Percentiles rank a stretch among this genome's conserved stretches.
Evolutionary conservation across 1,140 invertebrate genomes (phyloP).

Genomic region (Drosophila kepulauana): DNA sequence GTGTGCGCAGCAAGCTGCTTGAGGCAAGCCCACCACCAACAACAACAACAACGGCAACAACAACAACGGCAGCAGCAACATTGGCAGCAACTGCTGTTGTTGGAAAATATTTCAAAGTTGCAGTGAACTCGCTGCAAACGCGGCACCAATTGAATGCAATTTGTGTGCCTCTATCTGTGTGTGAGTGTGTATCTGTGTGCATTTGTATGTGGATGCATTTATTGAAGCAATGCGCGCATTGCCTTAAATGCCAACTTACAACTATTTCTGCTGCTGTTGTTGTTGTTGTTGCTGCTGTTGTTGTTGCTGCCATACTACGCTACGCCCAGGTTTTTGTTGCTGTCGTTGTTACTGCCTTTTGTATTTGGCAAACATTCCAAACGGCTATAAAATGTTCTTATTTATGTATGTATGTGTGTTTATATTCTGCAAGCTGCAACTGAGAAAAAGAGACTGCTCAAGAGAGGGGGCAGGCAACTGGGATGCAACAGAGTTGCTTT

Average conservation of each 20-base stretch:
- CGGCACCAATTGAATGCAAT: slow-evolving; percentile 83
- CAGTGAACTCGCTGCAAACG: slow-evolving; percentile 75
- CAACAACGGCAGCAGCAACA: slow-evolving; percentile 27
- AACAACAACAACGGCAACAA: slow-evolving; percentile 28
- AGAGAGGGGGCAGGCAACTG: not conserved
- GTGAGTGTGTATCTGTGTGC: slow-evolving; percentile 32
- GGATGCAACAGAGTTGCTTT: slow-evolving; percentile 63
- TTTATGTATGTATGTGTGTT: slow-evolving; percentile 53
- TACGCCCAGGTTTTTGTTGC: slow-evolving; percentile 67
- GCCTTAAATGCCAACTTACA: slow-evolving; percentile 76
- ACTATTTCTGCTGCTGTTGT: slow-evolving; percentile 46
- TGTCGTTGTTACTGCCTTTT: slow-evolving; percentile 39
- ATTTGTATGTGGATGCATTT: slow-evolving; percentile 68
- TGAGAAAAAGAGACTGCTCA: not conserved
- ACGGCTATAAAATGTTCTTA: slow-evolving; percentile 62
- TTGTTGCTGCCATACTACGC: slow-evolving; percentile 48
- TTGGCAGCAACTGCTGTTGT: slow-evolving; percentile 59
- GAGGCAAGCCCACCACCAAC: slow-evolving; percentile 66
- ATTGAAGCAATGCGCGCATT: slow-evolving; percentile 83
- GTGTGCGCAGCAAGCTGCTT: slow-evolving; percentile 46
- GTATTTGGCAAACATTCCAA: slow-evolving; percentile 81
- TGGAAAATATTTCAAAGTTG: slow-evolving; percentile 82
- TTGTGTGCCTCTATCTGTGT: slow-evolving; percentile 49
- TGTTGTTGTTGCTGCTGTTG: slow-evolving; percentile 41
- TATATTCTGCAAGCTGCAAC: slow-evolving; percentile 58